Base-by-base conservation (phyloP, 2,797 vertebrate genomes). In the Sebastes aleutianus region DNA sequence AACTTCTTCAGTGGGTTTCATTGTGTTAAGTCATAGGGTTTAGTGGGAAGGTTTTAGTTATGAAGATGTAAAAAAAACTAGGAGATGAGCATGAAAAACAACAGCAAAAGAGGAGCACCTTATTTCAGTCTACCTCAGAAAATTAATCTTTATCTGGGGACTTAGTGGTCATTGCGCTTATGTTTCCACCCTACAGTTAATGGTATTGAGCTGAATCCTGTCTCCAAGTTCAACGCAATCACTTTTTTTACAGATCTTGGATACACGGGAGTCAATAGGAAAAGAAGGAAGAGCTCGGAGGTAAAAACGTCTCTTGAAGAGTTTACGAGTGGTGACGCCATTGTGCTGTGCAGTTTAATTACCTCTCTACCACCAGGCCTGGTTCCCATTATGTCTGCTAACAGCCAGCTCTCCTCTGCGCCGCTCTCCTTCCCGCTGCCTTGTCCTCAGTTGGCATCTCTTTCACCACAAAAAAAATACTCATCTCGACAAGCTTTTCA, bases 281-380 rank as follows among this genome's bases (percentile, higher is more conserved):
- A 85, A 73, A 82, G 32, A 63, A 56, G 61, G 62, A 70, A 80
- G 66, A 82, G 54, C 73, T 6, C 57, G 39, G 80, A 80, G 74
- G 82, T 85, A 87, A 74, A 80, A 86, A 80, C 59, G 27, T 72
- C 68, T 90, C 85, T 72, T 81, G 79, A 83, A 79, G 80, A 82
- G 81, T 94, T 93, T 91, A 94, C 53, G 84, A 92, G 88, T 70
- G 83, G 87, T 93, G 93, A 94, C 88, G 92, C 90, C 91, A 92
- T 92, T 88, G 85, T 88, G 86, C 89, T 89, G 88, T 24, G 75
- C 83, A 84, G 88, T 92, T 93, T 94, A 93, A 94, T 93, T 90
- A 93, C 91, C 79, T 87, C 83, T 85, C 83, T 56, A 78, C 85
- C 88, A 88, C 80, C 86, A 81, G 86, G 87, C 84, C 93, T 94